These are phyloP conservation scores for Ophthalmolycus amberensis DNA, from an alignment of 2,113 vertebrate genomes.

Conservation along the genomic window DNA sequence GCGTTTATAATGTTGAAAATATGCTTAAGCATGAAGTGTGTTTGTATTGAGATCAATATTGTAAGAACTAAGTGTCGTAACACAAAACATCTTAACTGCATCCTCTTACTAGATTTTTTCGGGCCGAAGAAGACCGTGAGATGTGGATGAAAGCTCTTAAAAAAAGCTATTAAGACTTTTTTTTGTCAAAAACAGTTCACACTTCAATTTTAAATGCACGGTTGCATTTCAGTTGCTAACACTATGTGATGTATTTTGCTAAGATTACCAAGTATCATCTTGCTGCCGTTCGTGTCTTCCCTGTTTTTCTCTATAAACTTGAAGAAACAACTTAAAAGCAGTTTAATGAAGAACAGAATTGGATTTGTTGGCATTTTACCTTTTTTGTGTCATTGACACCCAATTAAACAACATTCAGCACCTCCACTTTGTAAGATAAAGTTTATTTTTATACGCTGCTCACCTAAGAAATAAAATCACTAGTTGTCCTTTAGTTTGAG, in stretches of 20 bases:
- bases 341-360: not conserved
- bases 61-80: not conserved
- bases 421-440: constrained; percentile 31
- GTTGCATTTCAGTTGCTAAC: not conserved
- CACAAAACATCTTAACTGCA: not conserved
- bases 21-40: not conserved
- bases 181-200: not conserved
- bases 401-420: not conserved
- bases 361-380: not conserved
- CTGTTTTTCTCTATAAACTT: not conserved
- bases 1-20: not conserved
- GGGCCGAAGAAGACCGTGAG: no score
- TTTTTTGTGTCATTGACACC: not conserved
- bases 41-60: not conserved
- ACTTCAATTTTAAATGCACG: not conserved
- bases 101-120: not conserved
- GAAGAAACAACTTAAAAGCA: not conserved
- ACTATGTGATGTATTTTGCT: not conserved
- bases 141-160: no score
- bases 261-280: not conserved
- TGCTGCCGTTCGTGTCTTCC: not conserved
- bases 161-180: not conserved
- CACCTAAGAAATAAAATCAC: constrained; percentile 35
- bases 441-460: constrained; percentile 65
- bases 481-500: constrained; percentile 2